Evolutionary conservation across 2,888 invertebrate genomes (phyloP).

Genomic region (Phalera bucephala): DNA sequence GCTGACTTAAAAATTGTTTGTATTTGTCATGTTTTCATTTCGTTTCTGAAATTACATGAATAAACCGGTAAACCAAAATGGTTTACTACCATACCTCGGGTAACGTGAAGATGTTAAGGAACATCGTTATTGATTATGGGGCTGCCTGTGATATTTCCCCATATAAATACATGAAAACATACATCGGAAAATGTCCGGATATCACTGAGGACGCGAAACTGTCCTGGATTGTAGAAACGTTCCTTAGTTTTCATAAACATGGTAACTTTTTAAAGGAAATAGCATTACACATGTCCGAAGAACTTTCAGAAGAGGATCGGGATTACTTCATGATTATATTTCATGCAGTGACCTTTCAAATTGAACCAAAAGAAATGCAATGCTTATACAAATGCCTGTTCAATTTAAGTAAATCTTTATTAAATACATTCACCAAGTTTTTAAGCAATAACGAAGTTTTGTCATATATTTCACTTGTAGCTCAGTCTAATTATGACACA

Average conservation of each 20-base stretch:
- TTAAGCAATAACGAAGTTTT: slow-evolving; percentile 71
- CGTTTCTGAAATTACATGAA: slow-evolving; percentile 29
- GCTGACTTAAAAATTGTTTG: slow-evolving; percentile 47
- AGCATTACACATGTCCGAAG: slow-evolving; percentile 46
- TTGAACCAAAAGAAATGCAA: slow-evolving; percentile 51
- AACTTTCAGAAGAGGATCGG: slow-evolving; percentile 56
- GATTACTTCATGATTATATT: slow-evolving; percentile 63
- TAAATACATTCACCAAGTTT: slow-evolving; percentile 61
- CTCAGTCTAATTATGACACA: slow-evolving; percentile 73
- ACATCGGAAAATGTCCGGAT: slow-evolving; percentile 65
- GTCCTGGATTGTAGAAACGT: slow-evolving; percentile 66
- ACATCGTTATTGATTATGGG: slow-evolving; percentile 57
- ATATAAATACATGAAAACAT: slow-evolving; percentile 65
- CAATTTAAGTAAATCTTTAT: slow-evolving; percentile 63
- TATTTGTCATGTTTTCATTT: slow-evolving; percentile 45
- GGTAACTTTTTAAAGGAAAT: slow-evolving; percentile 51
- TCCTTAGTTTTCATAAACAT: slow-evolving; percentile 64
- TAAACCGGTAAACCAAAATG: slow-evolving; percentile 48
- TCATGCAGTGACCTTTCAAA: slow-evolving; percentile 58
- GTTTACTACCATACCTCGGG: slow-evolving; percentile 69
- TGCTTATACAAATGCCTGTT: slow-evolving; percentile 67
- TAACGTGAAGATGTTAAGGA: slow-evolving; percentile 64
- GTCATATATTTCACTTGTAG: slow-evolving; percentile 67
- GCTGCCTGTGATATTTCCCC: slow-evolving; percentile 51
- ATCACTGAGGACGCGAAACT: slow-evolving; percentile 56